Evolutionary conservation across 2,888 invertebrate genomes (phyloP), one percentile per base, ranked within the genome.

Genomic region (Sericinus montela): DNA sequence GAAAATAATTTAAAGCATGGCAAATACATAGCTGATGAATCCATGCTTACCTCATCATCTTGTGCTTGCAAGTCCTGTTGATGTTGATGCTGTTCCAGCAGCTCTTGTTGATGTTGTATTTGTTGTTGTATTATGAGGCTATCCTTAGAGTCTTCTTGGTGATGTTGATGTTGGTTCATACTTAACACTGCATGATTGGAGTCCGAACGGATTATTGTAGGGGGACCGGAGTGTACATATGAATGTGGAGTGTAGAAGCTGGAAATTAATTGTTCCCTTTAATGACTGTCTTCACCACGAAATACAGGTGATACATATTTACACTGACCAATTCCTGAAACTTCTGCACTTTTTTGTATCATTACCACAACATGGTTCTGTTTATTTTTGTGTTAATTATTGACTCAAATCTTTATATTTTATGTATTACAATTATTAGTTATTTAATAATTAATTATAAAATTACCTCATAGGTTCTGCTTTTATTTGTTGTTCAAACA

Each of bases 401-500:
- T n/a, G n/a, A n/a, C n/a, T n/a, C n/a, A n/a, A n/a, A n/a, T n/a
- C n/a, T n/a, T n/a, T n/a, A n/a, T n/a, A n/a, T n/a, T n/a, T n/a
- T n/a, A n/a, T n/a, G n/a, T n/a, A n/a, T n/a, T n/a, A n/a, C n/a
- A n/a, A n/a, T n/a, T n/a, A n/a, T n/a, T n/a, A n/a, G 19, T 19
- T 5, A 19, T 19, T 2, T 19, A 19, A 19, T 3, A 19, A 19
- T 19, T 3, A 19, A 19, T 2, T 19, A 19, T 42, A 29, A 10
- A 6, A 13, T 72, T 62, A 92, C 85, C 91, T 91, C 92, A 92
- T 91, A 60, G 92, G 92, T 78, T 92, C 92, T 63, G 92, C 91
- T 78, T 92, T 92, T 71, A 92, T 92, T 77, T 92, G 92, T 75
- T 92, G 92, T 76, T 92, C 92, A 67, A 92, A 92, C 92, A 92